phyloP scores from a whole-genome alignment of 2,797 vertebrate species.

The Enteromius paludinosus region DNA sequence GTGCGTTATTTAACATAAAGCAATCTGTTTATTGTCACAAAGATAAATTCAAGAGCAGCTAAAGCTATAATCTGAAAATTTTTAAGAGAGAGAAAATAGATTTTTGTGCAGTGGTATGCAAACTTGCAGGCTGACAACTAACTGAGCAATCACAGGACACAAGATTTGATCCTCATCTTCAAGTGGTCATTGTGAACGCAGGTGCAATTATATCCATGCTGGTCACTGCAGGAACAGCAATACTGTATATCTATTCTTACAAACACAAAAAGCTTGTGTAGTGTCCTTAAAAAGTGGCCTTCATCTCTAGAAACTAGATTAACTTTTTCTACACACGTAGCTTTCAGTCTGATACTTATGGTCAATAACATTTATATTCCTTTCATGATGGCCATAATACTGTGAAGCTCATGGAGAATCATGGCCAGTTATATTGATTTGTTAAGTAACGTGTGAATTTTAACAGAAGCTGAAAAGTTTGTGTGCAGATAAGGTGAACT shows the following conservation, averaged over 20 bases:
- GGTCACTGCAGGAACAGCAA: conserved; percentile 20
- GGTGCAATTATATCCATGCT: not conserved
- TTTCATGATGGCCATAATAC: conserved; percentile 39
- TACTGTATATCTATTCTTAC: conserved; percentile 3
- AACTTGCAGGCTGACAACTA: not conserved
- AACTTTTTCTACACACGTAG: conserved; percentile 18
- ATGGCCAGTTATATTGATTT: conserved; percentile 27
- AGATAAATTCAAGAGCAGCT: not conserved
- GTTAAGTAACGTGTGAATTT: conserved; percentile 21
- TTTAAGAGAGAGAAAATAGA: not conserved
- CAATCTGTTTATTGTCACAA: conserved; percentile 2
- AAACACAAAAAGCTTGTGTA: conserved; percentile 21
- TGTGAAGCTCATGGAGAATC: not conserved
- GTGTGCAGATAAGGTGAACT: not conserved
- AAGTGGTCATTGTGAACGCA: not conserved
- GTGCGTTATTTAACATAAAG: not conserved
- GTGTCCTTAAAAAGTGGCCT: conserved; percentile 45
- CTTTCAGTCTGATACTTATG: not conserved
- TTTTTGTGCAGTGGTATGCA: not conserved
- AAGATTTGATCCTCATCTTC: conserved; percentile 17
- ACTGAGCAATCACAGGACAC: not conserved
- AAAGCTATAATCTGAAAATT: conserved; percentile 26
- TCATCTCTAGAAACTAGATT: conserved; percentile 29
- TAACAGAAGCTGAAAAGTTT: conserved; percentile 7
- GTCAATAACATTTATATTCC: not conserved